Conservation (phyloP, 2,888 invertebrate genomes). For the Himalopsyche japonica region DNA sequence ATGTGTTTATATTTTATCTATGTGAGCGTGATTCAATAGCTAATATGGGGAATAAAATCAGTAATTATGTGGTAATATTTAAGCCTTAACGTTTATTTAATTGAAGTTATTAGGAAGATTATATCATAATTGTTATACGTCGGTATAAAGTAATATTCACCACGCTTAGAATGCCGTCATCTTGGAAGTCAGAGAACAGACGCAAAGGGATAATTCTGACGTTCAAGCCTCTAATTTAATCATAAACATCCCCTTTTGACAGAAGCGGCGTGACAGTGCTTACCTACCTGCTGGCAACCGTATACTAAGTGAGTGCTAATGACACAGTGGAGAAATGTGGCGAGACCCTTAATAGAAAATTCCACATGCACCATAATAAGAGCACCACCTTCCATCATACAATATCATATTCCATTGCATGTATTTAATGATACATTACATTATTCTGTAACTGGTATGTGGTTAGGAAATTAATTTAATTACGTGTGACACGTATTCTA, state of each 20-base stretch:
- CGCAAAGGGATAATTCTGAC: background rate
- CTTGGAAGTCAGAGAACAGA: background rate
- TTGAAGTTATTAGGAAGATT: background rate
- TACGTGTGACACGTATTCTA: too few species aligned
- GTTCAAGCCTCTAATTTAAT: background rate
- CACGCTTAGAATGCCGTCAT: background rate
- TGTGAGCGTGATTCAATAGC: too few species aligned
- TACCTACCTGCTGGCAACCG: background rate
- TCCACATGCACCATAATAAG: background rate
- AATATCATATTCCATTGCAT: background rate
- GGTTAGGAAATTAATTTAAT: background rate
- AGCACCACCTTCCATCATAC: background rate
- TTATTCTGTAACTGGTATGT: background rate
- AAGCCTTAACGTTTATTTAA: background rate
- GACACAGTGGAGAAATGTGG: background rate
- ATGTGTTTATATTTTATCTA: background rate
- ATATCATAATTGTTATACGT: background rate
- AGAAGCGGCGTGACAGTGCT: background rate
- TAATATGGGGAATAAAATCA: background rate
- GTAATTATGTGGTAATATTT: background rate
- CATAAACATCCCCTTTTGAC: background rate
- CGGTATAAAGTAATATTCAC: background rate
- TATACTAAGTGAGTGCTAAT: background rate
- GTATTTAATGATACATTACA: background rate
- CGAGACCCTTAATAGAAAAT: background rate